Percentiles rank a stretch among this genome's conserved stretches.
Conservation (phyloP, 2,797 vertebrate genomes). For the Cossypha dichroa region DNA sequence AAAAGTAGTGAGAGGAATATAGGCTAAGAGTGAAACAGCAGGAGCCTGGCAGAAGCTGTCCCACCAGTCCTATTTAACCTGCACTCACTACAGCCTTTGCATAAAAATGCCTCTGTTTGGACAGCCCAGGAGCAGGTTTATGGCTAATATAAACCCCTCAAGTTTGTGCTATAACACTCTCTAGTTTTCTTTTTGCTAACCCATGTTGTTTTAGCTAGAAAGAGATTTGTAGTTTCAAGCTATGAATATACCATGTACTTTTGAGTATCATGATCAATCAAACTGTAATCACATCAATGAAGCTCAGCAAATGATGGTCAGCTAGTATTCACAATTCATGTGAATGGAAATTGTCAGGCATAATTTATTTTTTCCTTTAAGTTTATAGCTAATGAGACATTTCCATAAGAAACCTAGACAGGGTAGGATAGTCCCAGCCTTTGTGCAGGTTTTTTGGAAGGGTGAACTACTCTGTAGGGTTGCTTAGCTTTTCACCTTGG, state of each 20-base stretch:
- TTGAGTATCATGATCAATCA: not conserved
- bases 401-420: not conserved
- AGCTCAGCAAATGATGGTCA: not conserved
- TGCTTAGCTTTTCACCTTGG: not conserved
- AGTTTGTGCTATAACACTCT: not conserved
- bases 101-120: not conserved
- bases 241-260: not conserved
- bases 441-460: not conserved
- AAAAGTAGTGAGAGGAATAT: not conserved
- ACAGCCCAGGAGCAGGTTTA: not conserved
- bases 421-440: not conserved
- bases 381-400: not conserved
- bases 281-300: not conserved
- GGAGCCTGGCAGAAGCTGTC: not conserved
- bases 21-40: not conserved
- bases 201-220: not conserved
- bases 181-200: not conserved
- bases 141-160: not conserved
- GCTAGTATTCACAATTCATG: not conserved
- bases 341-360: not conserved
- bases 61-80: not conserved
- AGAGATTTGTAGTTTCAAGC: not conserved
- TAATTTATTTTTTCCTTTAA: not conserved
- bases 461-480: not conserved
- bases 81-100: not conserved